phyloP scores from a whole-genome alignment of 2,888 invertebrate genomes.

The Melanotus villosus region DNA sequence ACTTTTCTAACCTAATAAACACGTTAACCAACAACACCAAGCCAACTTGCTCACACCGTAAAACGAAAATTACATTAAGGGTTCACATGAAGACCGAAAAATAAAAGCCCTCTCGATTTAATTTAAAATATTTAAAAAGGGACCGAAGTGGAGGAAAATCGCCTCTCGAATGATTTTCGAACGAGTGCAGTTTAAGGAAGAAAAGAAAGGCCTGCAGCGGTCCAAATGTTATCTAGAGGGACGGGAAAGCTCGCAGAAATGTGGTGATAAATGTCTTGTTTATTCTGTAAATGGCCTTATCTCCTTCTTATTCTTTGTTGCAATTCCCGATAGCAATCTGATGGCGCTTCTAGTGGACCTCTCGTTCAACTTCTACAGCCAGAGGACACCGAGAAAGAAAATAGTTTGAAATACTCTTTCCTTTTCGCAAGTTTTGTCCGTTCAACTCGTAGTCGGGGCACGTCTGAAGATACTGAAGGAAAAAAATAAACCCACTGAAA shows the following conservation, averaged over 20 bases:
- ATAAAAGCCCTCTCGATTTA: no score
- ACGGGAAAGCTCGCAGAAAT: conserved; percentile 40
- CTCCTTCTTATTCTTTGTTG: conserved; percentile 61
- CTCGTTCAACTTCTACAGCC: conserved; percentile 24
- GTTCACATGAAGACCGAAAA: conserved; percentile 1
- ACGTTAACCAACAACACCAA: conserved; percentile 41
- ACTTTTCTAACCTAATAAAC: conserved; percentile 56
- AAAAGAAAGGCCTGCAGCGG: conserved; percentile 18
- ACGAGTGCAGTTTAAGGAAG: conserved; percentile 6
- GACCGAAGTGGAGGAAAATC: no score
- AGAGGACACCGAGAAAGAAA: conserved; percentile 18
- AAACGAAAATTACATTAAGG: not conserved
- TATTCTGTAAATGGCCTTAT: conserved; percentile 59
- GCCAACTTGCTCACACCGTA: conserved; percentile 2
- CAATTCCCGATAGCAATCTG: conserved; percentile 52
- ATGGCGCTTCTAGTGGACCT: conserved; percentile 35
- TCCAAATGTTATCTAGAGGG: conserved; percentile 16
- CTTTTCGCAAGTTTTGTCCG: not conserved
- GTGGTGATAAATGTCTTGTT: conserved; percentile 63
- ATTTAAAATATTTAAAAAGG: no score
- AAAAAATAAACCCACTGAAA: conserved; percentile 14
- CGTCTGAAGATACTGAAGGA: not conserved
- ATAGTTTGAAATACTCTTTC: not conserved
- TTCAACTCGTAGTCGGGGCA: not conserved
- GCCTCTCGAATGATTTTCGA: not conserved